A percentile compares a stretch with the other conserved stretches of the same genome.
Evolutionary conservation across 2,888 invertebrate genomes (phyloP).

Genomic region (Poecilus cupreus): DNA sequence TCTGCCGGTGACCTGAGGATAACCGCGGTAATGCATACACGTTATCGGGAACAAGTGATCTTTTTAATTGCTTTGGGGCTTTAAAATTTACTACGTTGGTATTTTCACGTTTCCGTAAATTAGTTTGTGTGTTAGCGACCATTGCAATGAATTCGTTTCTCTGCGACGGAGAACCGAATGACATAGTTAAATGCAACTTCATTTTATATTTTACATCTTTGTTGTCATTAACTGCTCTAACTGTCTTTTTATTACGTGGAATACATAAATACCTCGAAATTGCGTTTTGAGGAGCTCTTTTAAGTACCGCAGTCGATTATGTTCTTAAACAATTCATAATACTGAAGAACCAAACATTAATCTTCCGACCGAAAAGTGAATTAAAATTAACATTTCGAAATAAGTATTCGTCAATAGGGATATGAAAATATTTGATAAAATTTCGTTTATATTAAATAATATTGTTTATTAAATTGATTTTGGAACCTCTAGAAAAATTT

Average conservation of each 20-base stretch:
- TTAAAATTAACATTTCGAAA: too few species aligned
- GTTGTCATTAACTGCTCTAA: slow-evolving; percentile 21
- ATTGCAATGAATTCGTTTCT: background rate
- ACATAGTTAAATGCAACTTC: slow-evolving; percentile 6
- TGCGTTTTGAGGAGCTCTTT: background rate
- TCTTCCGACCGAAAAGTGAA: too few species aligned
- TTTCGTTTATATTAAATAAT: background rate
- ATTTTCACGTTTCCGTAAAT: slow-evolving; percentile 56
- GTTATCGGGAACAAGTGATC: slow-evolving; percentile 58
- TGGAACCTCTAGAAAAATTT: background rate
- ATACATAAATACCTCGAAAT: slow-evolving; percentile 19
- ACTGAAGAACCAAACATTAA: background rate
- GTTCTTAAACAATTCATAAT: slow-evolving; percentile 15
- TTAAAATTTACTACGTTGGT: slow-evolving; percentile 53
- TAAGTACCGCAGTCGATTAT: background rate
- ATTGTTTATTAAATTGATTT: background rate
- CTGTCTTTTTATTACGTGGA: slow-evolving; percentile 21
- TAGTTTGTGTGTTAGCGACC: slow-evolving; percentile 36
- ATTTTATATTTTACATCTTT: slow-evolving; percentile 22
- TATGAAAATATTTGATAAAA: too few species aligned
- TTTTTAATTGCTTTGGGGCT: slow-evolving; percentile 57
- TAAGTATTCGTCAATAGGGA: too few species aligned
- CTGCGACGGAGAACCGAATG: background rate
- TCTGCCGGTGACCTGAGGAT: slow-evolving; percentile 27
- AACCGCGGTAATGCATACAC: slow-evolving; percentile 55